Conservation (phyloP, 2,113 vertebrate genomes). For the Psammodynastes pulverulentus region DNA sequence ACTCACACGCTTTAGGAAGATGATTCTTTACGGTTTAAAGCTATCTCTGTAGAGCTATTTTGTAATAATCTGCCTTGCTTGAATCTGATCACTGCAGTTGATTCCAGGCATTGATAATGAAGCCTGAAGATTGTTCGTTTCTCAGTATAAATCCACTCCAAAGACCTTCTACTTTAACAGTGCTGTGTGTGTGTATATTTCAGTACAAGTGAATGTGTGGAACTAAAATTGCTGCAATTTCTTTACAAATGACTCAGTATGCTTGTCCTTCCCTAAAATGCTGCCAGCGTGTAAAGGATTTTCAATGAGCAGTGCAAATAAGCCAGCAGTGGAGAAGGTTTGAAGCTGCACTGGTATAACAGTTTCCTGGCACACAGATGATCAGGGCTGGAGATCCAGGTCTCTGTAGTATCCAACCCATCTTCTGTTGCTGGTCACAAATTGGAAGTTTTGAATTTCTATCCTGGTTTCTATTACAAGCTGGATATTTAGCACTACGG, state of each 20-base stretch:
- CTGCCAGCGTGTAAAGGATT: constrained; percentile 81
- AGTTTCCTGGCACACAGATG: constrained; percentile 73
- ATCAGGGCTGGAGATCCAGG: constrained; percentile 71
- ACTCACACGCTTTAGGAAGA: constrained; percentile 68
- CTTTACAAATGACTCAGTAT: constrained; percentile 81
- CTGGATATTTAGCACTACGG: constrained; percentile 60
- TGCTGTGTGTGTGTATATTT: constrained; percentile 63
- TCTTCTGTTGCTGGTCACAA: constrained; percentile 62
- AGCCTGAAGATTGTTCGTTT: constrained; percentile 73
- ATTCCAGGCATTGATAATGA: constrained; percentile 80
- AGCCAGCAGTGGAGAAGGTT: constrained; percentile 74
- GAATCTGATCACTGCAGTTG: constrained; percentile 76
- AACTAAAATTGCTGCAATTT: constrained; percentile 80
- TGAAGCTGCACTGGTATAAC: constrained; percentile 69
- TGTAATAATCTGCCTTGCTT: constrained; percentile 69
- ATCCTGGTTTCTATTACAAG: constrained; percentile 66
- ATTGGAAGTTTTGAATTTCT: constrained; percentile 76
- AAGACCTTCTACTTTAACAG: constrained; percentile 72
- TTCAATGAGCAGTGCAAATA: constrained; percentile 77
- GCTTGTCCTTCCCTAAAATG: constrained; percentile 79
- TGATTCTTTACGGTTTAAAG: constrained; percentile 69
- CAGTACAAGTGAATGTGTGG: constrained; percentile 68
- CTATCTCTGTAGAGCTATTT: constrained; percentile 70
- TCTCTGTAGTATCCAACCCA: constrained; percentile 60
- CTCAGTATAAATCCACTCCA: constrained; percentile 75